Base-by-base conservation (phyloP, 1,140 invertebrate genomes). In the Bathynomus jamesi region DNA sequence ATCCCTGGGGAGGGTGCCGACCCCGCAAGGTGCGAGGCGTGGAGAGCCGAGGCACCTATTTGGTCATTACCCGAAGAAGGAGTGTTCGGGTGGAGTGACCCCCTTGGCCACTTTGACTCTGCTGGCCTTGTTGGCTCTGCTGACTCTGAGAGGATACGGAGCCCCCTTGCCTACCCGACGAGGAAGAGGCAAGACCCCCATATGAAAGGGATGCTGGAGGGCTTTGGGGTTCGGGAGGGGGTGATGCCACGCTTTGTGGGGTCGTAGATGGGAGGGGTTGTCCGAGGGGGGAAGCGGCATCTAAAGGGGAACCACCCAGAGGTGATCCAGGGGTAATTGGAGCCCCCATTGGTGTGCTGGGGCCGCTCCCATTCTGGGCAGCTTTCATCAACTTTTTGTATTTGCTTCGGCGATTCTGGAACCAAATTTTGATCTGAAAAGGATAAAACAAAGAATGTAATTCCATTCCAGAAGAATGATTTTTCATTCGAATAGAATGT, bases 311-410 rank as follows among this genome's bases (percentile, higher is more conserved):
- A 80, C 78, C 78, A 76, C 69, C 80, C 79, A 76, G 72, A 40
- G 76, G 76, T 8, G 76, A 77, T 1, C 74, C 73, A 0, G 76
- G 76, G 53, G 75, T 76, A 25, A 76, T 76, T 25, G 75, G 73
- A 13, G 67, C 71, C 2, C 71, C 74, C 75, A 76, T 78, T 25
- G 73, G 72, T n/a, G 71, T 78, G 46, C 71, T 71, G 29, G 76
- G 76, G n/a, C 73, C 78, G 25, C 73, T 78, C 73, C 77, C 81
- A 67, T 78, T 78, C 73, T 87, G 81, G 81, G 85, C 76, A 80
- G 91, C 91, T 82, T 95, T 96, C 91, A 95, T 93, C 88, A 95
- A 92, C 84, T 97, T 97, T 89, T 97, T 97, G 86, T 94, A 95
- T 82, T 96, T 97, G 80, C 93, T 96, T 24, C 94, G 86, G 66